Base-by-base conservation (phyloP, 2,113 vertebrate genomes). In the Proteles cristata region DNA sequence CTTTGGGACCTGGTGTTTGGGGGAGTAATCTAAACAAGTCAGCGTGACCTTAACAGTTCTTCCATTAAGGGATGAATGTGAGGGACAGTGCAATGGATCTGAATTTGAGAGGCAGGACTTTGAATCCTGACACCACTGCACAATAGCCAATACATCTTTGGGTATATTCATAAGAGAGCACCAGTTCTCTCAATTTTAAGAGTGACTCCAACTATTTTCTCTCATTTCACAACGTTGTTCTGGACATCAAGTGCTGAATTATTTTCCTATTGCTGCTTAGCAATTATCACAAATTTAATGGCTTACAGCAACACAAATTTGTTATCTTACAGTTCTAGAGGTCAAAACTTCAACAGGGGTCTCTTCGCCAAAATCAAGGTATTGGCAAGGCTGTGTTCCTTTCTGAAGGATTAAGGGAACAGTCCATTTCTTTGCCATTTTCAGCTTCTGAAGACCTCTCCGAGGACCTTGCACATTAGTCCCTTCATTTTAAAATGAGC, bases 1-100 rank as follows among this genome's bases (percentile, higher is more conserved):
- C 26, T 79, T 45, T 95, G 39, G 82, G 11, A 25, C 26, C 31
- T n/a, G 63, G 3, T 35, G 15, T 48, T 92, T 88, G 17, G 7
- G 28, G 28, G 50, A 35, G 3, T 35, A 11, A 9, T 43, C 11
- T 35, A 73, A 55, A 55, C 1, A 16, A 5, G 4, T 66, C n/a
- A 53, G 1, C 0, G 7, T 15, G 11, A 5, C 43, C 6, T 35
- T 8, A 25, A 33, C 1, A 1, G 35, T 11, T 65, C 74, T 88
- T 17, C 7, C 35, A 10, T 35, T 66, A 31, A 23, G 10, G 45
- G 45, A 16, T 58, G 5, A 50, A 1, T 11, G 26, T 55, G 35
- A 35, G 2, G 5, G 9, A 9, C 31, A 23, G 14, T 12, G 0
- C 21, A 23, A 8, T 43, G 7, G 2, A 39, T 65, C 35, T 88